phyloP scores from a whole-genome alignment of 2,113 vertebrate species.

The Spheniscus mendiculus region DNA sequence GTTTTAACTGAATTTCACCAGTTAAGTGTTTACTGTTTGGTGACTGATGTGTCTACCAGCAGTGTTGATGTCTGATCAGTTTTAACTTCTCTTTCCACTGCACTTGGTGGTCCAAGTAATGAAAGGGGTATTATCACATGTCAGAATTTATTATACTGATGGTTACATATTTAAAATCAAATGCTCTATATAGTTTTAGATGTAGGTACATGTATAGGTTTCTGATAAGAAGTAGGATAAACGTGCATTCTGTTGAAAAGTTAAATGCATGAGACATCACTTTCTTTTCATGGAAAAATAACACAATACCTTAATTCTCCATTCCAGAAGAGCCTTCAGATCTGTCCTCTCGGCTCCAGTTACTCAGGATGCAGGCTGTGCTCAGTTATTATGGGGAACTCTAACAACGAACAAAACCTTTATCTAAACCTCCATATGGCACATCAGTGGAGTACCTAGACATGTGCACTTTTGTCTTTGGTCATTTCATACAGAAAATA shows the following conservation, averaged over 20 bases:
- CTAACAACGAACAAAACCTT: conserved; percentile 30
- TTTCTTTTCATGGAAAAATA: neutral
- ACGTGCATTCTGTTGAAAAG: neutral
- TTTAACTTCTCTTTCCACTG: neutral
- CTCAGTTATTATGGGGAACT: conserved; percentile 32
- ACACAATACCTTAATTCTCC: neutral
- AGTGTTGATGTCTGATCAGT: neutral
- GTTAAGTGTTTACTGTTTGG: neutral
- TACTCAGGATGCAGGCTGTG: conserved; percentile 5
- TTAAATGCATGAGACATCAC: neutral
- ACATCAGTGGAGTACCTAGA: conserved; percentile 13
- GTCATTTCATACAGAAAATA: conserved; percentile 67
- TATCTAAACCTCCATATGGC: conserved; percentile 67
- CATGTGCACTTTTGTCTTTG: conserved; percentile 66
- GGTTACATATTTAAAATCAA: neutral
- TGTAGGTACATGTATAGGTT: neutral
- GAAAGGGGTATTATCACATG: neutral
- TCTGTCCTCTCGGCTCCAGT: conserved; percentile 4
- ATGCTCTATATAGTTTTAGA: neutral
- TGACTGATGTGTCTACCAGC: neutral
- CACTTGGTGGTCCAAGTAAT: neutral
- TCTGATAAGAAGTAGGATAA: neutral
- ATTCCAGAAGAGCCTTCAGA: conserved; percentile 1
- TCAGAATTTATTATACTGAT: neutral
- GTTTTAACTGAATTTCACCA: neutral